These are phyloP conservation scores for Epistrophella euchroma DNA, from an alignment of 2,888 invertebrate genomes.

Conservation along the genomic window DNA sequence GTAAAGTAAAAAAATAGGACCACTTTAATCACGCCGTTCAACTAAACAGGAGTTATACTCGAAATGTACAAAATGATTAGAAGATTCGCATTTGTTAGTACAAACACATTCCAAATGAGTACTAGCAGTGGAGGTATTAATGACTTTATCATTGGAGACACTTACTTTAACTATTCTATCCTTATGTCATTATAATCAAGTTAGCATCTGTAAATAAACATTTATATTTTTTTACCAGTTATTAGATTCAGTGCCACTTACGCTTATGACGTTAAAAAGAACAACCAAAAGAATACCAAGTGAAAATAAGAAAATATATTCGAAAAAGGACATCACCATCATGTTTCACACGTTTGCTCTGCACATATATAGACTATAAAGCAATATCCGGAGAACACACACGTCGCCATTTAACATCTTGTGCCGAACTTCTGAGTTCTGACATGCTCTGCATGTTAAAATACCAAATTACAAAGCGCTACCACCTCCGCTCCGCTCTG, in stretches of 20 bases:
- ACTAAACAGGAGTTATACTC: too few species aligned
- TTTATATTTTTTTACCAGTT: slow-evolving; percentile 20
- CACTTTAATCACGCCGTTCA: too few species aligned
- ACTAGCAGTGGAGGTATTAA: background rate
- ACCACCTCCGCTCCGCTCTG: background rate
- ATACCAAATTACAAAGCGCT: slow-evolving; percentile 64
- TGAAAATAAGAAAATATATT: slow-evolving; percentile 21
- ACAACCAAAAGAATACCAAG: slow-evolving; percentile 36
- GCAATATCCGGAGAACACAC: slow-evolving; percentile 75
- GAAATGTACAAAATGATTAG: too few species aligned
- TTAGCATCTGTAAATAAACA: slow-evolving; percentile 5
- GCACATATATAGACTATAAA: slow-evolving; percentile 44
- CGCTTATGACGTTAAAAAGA: slow-evolving; percentile 60
- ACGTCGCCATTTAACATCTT: slow-evolving; percentile 75
- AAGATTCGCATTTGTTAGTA: too few species aligned
- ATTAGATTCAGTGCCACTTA: slow-evolving; percentile 60
- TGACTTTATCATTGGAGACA: background rate
- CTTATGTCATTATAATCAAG: slow-evolving; percentile 2
- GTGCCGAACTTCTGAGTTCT: slow-evolving; percentile 73
- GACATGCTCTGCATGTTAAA: slow-evolving; percentile 75
- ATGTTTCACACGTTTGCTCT: slow-evolving; percentile 60
- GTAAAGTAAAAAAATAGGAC: too few species aligned
- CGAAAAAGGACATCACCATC: slow-evolving; percentile 45
- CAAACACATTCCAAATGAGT: too few species aligned
- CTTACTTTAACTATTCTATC: background rate